Evolutionary conservation across 2,113 vertebrate genomes (phyloP).

Genomic region (Herpailurus yagouaroundi): DNA sequence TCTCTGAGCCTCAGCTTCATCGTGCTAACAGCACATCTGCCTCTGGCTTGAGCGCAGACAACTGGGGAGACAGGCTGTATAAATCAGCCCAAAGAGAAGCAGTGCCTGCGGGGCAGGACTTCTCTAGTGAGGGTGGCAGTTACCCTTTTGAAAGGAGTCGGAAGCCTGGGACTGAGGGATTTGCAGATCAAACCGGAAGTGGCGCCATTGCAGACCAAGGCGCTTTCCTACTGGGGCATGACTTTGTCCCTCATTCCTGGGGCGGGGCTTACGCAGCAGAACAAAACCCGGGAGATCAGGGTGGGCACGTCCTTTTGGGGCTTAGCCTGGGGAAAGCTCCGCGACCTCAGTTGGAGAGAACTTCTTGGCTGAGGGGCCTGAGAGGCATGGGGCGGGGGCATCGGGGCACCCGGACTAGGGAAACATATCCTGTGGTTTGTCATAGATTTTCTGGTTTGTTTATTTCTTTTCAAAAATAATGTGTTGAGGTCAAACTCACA

Average conservation of each 20-base stretch:
- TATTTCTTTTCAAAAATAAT: not conserved
- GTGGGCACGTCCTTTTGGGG: not conserved
- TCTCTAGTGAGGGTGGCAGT: not conserved
- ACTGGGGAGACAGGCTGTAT: not conserved
- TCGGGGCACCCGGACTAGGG: no score
- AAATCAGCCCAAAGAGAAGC: not conserved
- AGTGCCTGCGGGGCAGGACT: not conserved
- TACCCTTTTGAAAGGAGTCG: not conserved
- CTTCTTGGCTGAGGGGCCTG: not conserved
- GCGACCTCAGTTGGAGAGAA: not conserved
- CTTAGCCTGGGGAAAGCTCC: not conserved
- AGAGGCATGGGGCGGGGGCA: not conserved
- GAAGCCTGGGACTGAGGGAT: not conserved
- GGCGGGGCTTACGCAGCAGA: no score
- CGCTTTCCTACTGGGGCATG: not conserved
- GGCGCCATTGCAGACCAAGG: not conserved
- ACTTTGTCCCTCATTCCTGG: not conserved
- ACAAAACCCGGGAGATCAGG: not conserved
- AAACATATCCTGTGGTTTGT: not conserved
- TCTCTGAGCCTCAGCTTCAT: not conserved
- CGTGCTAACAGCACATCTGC: not conserved
- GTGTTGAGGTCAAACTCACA: not conserved
- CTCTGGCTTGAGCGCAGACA: not conserved
- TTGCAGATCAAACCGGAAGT: not conserved
- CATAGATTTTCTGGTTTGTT: not conserved